Conservation (phyloP, 2,888 invertebrate species). For the Allacma fusca region DNA sequence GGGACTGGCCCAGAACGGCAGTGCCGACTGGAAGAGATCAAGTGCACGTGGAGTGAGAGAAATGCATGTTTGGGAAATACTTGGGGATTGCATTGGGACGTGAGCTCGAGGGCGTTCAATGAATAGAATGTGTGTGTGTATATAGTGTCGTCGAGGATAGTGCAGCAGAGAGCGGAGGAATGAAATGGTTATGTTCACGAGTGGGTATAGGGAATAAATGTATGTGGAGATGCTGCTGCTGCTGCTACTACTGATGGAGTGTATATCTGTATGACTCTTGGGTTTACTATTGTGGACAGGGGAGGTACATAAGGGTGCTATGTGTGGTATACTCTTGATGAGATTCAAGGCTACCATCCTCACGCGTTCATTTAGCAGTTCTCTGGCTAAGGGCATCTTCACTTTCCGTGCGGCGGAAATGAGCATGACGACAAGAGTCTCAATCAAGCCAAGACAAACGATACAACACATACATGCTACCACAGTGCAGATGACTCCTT, state of each 20-base stretch:
- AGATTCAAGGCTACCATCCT: constrained; percentile 48
- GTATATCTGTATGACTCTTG: not conserved
- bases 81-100: not conserved
- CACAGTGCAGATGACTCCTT: constrained; percentile 21
- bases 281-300: not conserved
- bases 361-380: constrained; percentile 49
- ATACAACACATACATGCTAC: constrained; percentile 32
- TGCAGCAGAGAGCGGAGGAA: constrained; percentile 18
- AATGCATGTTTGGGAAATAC: constrained; percentile 8
- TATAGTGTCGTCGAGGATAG: constrained; percentile 11
- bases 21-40: not conserved
- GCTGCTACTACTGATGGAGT: not conserved
- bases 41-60: constrained; percentile 18
- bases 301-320: not conserved
- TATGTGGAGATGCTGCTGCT: not conserved
- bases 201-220: no score
- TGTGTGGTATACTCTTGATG: constrained; percentile 42
- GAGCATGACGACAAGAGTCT: constrained; percentile 54
- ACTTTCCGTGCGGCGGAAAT: constrained; percentile 49
- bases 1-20: not conserved
- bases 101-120: constrained; percentile 16
- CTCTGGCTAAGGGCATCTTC: constrained; percentile 29
- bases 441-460: constrained; percentile 52
- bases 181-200: constrained; percentile 48
- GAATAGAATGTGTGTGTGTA: constrained; percentile 12